These are phyloP conservation scores for Chymomyza procnemis DNA, from an alignment of 2,888 invertebrate genomes.

Conservation along the genomic window DNA sequence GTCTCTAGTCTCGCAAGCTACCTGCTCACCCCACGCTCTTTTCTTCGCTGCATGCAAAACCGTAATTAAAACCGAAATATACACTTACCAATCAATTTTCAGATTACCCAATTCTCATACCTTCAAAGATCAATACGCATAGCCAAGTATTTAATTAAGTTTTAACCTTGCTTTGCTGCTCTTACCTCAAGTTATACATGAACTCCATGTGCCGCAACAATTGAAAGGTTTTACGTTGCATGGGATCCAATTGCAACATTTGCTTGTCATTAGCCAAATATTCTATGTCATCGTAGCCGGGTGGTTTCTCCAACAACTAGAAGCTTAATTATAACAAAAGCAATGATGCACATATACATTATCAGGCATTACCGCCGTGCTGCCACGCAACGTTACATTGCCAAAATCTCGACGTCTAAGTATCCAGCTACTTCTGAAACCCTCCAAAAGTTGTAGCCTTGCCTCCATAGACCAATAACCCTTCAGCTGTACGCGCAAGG, in stretches of 20 bases:
- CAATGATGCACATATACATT: conserved; percentile 13
- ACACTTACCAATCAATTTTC: no score
- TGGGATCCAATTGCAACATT: conserved; percentile 64
- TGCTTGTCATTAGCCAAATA: conserved; percentile 51
- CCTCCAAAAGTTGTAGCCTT: conserved; percentile 44
- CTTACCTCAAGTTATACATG: conserved; percentile 68
- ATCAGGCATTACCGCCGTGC: conserved; percentile 51
- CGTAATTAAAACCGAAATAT: no score
- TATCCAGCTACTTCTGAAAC: conserved; percentile 48
- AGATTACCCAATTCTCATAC: no score
- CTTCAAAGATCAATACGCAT: no score
- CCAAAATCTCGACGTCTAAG: conserved; percentile 64
- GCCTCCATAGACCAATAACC: conserved; percentile 60
- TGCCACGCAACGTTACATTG: conserved; percentile 51
- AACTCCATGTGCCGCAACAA: conserved; percentile 54
- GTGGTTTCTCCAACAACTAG: conserved; percentile 63
- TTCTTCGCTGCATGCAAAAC: no score
- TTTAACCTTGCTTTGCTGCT: no score
- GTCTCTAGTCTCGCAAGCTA: no score
- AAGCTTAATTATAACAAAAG: neutral
- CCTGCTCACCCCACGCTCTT: no score
- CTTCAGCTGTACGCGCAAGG: conserved; percentile 54
- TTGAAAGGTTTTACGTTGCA: conserved; percentile 74
- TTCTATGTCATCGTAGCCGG: conserved; percentile 30
- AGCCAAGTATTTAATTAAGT: no score